Percentiles rank a stretch among this genome's conserved stretches.
These are phyloP conservation scores for Junonia oenone DNA, from an alignment of 2,888 invertebrate genomes.

Conservation along the genomic window DNA sequence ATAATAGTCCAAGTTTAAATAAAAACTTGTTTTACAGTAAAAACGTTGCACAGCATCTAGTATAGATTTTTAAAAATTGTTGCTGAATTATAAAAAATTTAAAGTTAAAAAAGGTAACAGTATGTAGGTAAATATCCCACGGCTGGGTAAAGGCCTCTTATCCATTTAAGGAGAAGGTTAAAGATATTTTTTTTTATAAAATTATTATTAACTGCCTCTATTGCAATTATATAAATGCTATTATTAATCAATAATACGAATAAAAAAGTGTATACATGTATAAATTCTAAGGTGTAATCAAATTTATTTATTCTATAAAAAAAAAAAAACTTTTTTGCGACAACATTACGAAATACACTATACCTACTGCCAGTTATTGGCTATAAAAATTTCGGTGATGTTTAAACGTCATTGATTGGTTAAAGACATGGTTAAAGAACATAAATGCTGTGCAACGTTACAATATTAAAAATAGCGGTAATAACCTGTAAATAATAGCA, in stretches of 20 bases:
- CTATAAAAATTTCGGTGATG: background rate
- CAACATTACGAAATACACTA: too few species aligned
- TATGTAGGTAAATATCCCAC: too few species aligned
- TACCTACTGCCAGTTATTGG: too few species aligned
- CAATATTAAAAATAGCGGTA: background rate
- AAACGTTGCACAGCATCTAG: background rate
- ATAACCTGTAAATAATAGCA: constrained; percentile 41
- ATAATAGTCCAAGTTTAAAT: constrained; percentile 31
- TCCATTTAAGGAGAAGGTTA: too few species aligned
- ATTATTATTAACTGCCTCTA: too few species aligned
- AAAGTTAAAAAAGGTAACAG: too few species aligned
- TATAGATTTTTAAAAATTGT: too few species aligned
- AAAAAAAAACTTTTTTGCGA: background rate
- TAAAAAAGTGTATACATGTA: background rate
- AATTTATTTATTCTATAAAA: constrained; percentile 27
- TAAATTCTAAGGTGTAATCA: constrained; percentile 31
- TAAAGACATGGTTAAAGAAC: background rate
- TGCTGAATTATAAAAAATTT: too few species aligned
- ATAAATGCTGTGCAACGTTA: background rate
- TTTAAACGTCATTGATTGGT: background rate
- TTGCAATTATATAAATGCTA: too few species aligned
- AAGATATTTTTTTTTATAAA: too few species aligned
- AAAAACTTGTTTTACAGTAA: background rate
- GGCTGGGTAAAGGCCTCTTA: too few species aligned
- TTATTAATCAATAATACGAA: too few species aligned